These are phyloP conservation scores for Lithobates pipiens DNA, from an alignment of 2,797 vertebrate species.

Conservation along the genomic window DNA sequence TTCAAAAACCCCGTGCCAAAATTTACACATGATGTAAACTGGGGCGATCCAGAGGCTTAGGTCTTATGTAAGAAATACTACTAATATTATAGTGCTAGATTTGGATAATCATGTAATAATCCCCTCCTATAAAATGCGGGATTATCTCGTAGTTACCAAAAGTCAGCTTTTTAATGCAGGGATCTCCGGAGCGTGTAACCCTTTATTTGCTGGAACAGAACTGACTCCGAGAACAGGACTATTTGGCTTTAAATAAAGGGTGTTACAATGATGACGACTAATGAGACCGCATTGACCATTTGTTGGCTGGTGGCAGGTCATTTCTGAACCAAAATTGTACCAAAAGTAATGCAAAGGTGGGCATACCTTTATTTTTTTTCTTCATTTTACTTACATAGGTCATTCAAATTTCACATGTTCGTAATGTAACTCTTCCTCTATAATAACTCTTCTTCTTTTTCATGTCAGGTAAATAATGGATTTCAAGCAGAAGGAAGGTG, in stretches of 20 bases:
- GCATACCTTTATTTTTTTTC: too few species aligned
- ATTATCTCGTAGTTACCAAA: conserved; percentile 59
- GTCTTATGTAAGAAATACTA: conserved; percentile 54
- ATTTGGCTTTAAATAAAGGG: not conserved
- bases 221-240: not conserved
- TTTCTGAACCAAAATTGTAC: too few species aligned
- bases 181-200: conserved; percentile 12
- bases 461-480: too few species aligned
- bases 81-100: conserved; percentile 57
- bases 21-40: conserved; percentile 58
- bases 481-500: too few species aligned
- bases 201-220: not conserved
- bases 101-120: conserved; percentile 58
- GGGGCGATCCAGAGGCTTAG: conserved; percentile 42
- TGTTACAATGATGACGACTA: too few species aligned
- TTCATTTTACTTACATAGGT: too few species aligned
- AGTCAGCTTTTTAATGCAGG: conserved; percentile 53
- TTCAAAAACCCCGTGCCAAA: conserved; percentile 51
- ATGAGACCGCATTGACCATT: too few species aligned
- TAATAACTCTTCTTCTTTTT: too few species aligned
- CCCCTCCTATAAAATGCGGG: conserved; percentile 51
- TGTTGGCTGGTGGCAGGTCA: too few species aligned
- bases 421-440: too few species aligned
- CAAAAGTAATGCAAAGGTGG: too few species aligned
- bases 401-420: too few species aligned